A percentile compares a stretch with the other conserved stretches of the same genome.
Conservation (phyloP, 1,140 invertebrate genomes). For the Cydia pomonella region DNA sequence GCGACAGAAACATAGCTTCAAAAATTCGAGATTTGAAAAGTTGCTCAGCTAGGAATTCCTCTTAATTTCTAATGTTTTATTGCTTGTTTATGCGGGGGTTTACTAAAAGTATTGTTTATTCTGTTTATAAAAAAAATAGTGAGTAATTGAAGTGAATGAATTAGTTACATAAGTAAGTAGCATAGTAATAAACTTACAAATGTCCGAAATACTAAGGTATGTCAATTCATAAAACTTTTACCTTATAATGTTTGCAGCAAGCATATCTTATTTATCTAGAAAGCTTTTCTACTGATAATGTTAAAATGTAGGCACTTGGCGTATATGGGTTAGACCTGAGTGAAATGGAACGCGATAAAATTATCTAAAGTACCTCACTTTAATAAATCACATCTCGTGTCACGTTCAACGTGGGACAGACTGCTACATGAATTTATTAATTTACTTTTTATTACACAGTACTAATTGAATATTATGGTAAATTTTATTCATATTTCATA, state of each 20-base stretch:
- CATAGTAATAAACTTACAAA: no score
- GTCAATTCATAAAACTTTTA: neutral
- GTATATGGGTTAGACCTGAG: neutral
- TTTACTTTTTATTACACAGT: neutral
- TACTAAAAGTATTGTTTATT: no score
- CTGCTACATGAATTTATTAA: neutral
- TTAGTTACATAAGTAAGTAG: no score
- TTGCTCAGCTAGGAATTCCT: no score
- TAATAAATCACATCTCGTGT: neutral
- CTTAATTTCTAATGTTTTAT: no score
- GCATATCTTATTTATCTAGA: slow-evolving; percentile 7
- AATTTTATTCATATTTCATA: no score
- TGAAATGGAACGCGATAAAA: slow-evolving; percentile 23
- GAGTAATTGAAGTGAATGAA: no score
- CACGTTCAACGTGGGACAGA: neutral
- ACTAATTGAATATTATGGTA: neutral
- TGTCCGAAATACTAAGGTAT: no score
- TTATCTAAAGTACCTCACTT: slow-evolving; percentile 24
- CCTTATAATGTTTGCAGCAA: slow-evolving; percentile 2
- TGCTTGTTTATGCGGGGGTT: no score
- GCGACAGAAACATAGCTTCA: no score
- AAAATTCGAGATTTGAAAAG: no score
- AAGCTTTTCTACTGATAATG: slow-evolving; percentile 29
- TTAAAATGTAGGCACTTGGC: slow-evolving; percentile 18
- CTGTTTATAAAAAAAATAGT: no score